phyloP scores from a whole-genome alignment of 2,113 vertebrate genomes.

The Gavialis gangeticus region DNA sequence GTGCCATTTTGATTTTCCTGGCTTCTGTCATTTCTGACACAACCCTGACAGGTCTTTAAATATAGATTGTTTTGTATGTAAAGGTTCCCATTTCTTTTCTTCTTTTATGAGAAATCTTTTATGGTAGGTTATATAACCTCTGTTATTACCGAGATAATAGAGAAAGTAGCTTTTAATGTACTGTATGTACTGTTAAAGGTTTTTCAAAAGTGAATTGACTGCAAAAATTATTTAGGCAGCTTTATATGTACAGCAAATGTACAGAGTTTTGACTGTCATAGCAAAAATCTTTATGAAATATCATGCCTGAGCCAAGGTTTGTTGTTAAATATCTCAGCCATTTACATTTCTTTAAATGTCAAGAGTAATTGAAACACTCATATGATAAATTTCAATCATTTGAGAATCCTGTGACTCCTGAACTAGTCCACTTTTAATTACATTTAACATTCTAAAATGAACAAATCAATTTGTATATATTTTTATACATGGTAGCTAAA shows the following conservation, averaged over 20 bases:
- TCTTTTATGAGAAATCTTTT: constrained; percentile 40
- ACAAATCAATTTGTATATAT: background rate
- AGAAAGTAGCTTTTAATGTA: constrained; percentile 46
- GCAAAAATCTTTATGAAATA: constrained; percentile 24
- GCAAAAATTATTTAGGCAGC: constrained; percentile 51
- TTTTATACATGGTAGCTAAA: background rate
- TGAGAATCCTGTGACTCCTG: background rate
- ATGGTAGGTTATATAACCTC: constrained; percentile 28
- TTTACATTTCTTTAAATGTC: background rate
- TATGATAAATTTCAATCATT: background rate
- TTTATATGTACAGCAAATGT: background rate
- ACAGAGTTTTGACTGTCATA: constrained; percentile 44
- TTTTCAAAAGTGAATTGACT: background rate
- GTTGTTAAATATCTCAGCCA: background rate
- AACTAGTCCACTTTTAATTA: background rate
- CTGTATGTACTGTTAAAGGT: constrained; percentile 21
- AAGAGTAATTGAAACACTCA: background rate
- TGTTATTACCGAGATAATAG: constrained; percentile 1
- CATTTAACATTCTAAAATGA: background rate
- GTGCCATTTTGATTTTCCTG: constrained; percentile 23
- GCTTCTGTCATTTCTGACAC: constrained; percentile 49
- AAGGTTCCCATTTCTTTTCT: constrained; percentile 51
- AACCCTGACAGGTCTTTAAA: constrained; percentile 56
- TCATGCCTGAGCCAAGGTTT: background rate
- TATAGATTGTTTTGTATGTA: constrained; percentile 46